Base-by-base conservation (phyloP, 2,113 vertebrate species). In the Rhinolophus sinicus region DNA sequence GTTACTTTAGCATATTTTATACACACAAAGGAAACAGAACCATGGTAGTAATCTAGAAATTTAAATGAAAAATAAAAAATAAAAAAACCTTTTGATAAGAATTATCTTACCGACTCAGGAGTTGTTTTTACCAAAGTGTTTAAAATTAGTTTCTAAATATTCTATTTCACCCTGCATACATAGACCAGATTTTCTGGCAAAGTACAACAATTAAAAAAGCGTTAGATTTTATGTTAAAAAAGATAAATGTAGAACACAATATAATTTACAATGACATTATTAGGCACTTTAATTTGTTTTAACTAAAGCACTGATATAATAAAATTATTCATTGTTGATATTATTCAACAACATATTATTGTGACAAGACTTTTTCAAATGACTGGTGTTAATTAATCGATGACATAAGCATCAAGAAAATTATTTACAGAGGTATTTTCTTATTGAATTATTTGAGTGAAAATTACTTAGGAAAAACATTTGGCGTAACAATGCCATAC, bases 371-470 rank as follows among this genome's bases (percentile, higher is more conserved):
- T 78, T 19, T 5, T 3, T 70, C 19, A 44, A 84, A 82, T 64
- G 9, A n/a, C 16, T 77, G 1, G 18, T 67, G 7, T 67, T 67
- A 85, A 50, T n/a, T n/a, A n/a, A n/a, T 80, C 62, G 16, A 58
- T 33, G 19, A 3, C 56, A 38, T 95, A 91, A 94, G 64, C n/a
- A 84, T 78, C 26, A 82, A 88, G 26, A 76, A 67, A 95, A 90
- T 15, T 82, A 7, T 97, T 60, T 60, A 80, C n/a, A 93, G 77
- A 97, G 56, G 6, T 87, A 14, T 93, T 96, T 94, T 93, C 58
- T 95, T 95, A 87, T 9, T 19, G 24, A 92, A 14, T 97, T 96
- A 14, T 67, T 96, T 73, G 40, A 93, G 19, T 90, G 33, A 98
- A 94, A 69, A 16, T 97, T 89, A 47, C 4, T 88, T 88, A 64